A percentile compares a stretch with the other conserved stretches of the same genome.
Evolutionary conservation across 1,140 invertebrate species (phyloP).

Genomic region (Drosophila serrata): DNA sequence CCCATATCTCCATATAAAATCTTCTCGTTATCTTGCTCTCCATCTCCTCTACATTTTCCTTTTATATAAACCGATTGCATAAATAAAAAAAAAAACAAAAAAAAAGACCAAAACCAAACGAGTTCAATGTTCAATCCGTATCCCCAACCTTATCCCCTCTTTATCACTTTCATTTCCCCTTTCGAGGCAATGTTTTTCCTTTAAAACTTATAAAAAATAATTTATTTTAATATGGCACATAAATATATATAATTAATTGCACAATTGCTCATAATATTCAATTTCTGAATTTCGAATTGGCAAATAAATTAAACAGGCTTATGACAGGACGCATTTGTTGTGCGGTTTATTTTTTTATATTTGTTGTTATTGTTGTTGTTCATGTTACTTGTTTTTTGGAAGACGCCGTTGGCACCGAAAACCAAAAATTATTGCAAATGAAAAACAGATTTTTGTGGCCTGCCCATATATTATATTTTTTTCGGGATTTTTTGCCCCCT

Average conservation of each 20-base stretch:
- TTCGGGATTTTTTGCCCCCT: constrained; percentile 17
- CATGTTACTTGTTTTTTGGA: not conserved
- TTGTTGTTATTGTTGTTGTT: not conserved
- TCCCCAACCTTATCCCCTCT: not conserved
- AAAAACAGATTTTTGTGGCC: constrained; percentile 39
- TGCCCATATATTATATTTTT: constrained; percentile 37
- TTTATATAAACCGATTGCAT: not conserved
- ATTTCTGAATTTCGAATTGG: constrained; percentile 48
- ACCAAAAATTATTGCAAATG: constrained; percentile 48
- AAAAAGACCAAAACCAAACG: not conserved
- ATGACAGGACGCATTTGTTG: constrained; percentile 38
- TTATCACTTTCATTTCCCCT: constrained; percentile 14
- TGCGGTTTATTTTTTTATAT: constrained; percentile 5
- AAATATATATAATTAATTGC: constrained; percentile 40
- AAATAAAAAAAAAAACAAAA: not conserved
- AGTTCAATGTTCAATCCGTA: not conserved
- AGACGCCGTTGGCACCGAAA: constrained; percentile 32
- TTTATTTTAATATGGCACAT: constrained; percentile 24
- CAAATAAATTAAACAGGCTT: constrained; percentile 44
- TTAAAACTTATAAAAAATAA: constrained; percentile 12
- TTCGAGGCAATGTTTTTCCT: constrained; percentile 7
- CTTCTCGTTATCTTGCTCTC: not conserved
- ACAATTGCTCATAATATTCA: constrained; percentile 48
- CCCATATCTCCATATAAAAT: no score
- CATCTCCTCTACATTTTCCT: not conserved